phyloP scores from a whole-genome alignment of 2,888 invertebrate species.

The Pedicia rivosa region DNA sequence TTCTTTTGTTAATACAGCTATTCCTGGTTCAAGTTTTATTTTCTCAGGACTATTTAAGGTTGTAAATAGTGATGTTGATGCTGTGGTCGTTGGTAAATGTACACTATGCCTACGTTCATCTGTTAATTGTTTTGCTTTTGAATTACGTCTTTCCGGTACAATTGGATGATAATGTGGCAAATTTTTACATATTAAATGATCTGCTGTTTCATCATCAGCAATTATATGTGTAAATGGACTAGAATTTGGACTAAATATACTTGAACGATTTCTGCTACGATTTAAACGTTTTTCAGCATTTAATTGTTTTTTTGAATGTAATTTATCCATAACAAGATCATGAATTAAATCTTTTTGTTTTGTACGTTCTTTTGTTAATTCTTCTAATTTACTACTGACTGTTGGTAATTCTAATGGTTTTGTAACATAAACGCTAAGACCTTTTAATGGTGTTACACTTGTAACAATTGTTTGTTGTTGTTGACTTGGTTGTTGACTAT shows the following conservation, averaged over 20 bases:
- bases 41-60: background rate
- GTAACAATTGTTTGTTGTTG: slow-evolving; percentile 23
- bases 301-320: slow-evolving; percentile 48
- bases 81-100: background rate
- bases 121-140: slow-evolving; percentile 3
- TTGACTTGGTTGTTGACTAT: slow-evolving; percentile 19
- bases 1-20: background rate
- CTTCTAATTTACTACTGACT: slow-evolving; percentile 51
- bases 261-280: slow-evolving; percentile 36
- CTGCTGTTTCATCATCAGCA: no score
- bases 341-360: slow-evolving; percentile 73
- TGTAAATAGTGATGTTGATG: background rate
- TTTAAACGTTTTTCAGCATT: slow-evolving; percentile 43
- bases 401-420: slow-evolving; percentile 26
- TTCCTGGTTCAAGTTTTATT: background rate
- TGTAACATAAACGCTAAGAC: slow-evolving; percentile 25
- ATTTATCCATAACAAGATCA: slow-evolving; percentile 65
- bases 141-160: slow-evolving; percentile 10
- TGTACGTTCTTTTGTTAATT: slow-evolving; percentile 61
- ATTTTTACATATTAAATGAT: no score
- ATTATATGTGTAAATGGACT: no score
- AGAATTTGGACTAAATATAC: slow-evolving; percentile 20
- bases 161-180: slow-evolving; percentile 24
- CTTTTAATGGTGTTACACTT: slow-evolving; percentile 22
- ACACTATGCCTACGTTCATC: slow-evolving; percentile 2